Conservation (phyloP, 53 echinoderm and acorn worm species). For the Holothuria leucospilota region DNA sequence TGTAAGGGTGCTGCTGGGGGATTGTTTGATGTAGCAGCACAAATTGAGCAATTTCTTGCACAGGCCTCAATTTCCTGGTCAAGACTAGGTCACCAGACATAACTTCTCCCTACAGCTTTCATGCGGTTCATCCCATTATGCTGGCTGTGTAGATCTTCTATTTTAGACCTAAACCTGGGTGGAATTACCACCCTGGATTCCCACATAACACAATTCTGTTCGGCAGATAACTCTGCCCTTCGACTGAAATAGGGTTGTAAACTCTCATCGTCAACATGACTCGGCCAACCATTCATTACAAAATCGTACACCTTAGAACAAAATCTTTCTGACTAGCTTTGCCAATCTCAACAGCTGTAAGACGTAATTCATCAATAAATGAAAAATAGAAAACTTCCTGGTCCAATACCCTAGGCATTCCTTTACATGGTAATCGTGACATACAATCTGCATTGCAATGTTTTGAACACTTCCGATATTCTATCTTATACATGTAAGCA, state of each 20-base stretch:
- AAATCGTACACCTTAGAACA: too few species aligned
- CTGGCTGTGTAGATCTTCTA: too few species aligned
- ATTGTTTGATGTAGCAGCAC: not conserved
- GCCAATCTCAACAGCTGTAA: too few species aligned
- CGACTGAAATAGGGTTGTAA: too few species aligned
- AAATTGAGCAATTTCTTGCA: not conserved
- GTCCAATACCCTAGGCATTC: too few species aligned
- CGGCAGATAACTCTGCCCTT: slow-evolving; percentile 28
- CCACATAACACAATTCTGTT: slow-evolving; percentile 45
- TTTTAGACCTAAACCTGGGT: not conserved
- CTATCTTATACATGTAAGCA: slow-evolving; percentile 57
- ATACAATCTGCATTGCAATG: slow-evolving; percentile 58
- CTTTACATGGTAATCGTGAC: not conserved
- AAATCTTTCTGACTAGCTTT: too few species aligned
- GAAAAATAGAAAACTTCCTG: too few species aligned
- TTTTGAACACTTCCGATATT: slow-evolving; percentile 50
- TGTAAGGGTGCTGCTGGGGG: slow-evolving; percentile 4
- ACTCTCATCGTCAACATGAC: not conserved
- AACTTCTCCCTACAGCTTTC: slow-evolving; percentile 54
- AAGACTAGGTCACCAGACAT: slow-evolving; percentile 32
- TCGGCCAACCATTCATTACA: too few species aligned
- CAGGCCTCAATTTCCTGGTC: not conserved
- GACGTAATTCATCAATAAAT: too few species aligned
- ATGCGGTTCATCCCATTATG: slow-evolving; percentile 58
- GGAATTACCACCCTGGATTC: slow-evolving; percentile 54